Base-by-base conservation (phyloP, 2,113 vertebrate species). In the Cavia porcellus region DNA sequence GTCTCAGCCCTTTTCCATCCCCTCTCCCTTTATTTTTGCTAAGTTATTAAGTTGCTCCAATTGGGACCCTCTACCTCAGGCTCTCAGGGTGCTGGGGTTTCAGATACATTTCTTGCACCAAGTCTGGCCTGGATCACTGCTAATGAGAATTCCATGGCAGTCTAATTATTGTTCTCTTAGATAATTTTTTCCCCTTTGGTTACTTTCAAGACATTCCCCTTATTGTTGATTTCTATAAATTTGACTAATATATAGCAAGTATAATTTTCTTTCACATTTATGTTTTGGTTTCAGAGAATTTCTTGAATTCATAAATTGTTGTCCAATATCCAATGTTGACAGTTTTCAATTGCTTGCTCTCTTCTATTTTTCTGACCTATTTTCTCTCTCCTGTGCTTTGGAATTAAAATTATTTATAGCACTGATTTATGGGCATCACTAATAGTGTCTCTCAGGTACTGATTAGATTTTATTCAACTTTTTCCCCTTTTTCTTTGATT, bases 381-480 rank as follows among this genome's bases (percentile, higher is more conserved):
- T 89, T 83, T 85, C n/a, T 89, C 22, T 80, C 28, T 75, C 12
- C 4, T 52, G 7, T 79, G 61, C 15, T 94, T 79, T 84, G 30
- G 19, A 68, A 86, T 28, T n/a, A 25, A 24, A 80, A 25, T 89
- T 38, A 45, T 10, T n/a, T 32, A 14, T 10, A 32, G 7, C 12
- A 68, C 86, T 55, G 28, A 68, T 59, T 17, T 38, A 20, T 2
- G 47, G 28, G 20, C 22, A 79, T 81, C n/a, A 52, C 28, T 59
- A 68, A 11, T 11, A 25, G 38, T 85, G n/a, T 92, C 28, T 35
- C 66, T n/a, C 28, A 74, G 38, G 17, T 24, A 5, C 14, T n/a
- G 13, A 61, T 85, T 92, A 75, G 35, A 70, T 89, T 91, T 97
- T 68, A 55, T 88, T 84, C 50, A 14, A 22, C 32, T 42, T 70